Evolutionary conservation across 2,113 vertebrate genomes (phyloP), one percentile per base, ranked within the genome.

Genomic region (Perccottus glenii): DNA sequence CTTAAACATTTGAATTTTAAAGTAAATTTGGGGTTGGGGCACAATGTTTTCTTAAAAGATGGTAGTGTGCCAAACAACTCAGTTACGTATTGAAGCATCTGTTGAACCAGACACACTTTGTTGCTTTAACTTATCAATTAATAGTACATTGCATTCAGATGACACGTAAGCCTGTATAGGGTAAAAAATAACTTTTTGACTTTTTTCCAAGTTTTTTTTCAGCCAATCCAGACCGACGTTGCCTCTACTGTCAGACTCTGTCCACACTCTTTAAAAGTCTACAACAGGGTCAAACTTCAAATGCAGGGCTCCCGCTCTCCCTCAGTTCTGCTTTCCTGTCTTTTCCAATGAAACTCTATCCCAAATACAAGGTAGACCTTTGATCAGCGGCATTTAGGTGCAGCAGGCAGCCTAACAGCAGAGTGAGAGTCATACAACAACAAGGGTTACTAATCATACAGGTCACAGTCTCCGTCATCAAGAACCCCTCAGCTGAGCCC

Each of bases 351-450:
- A 63, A 63, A 55, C 63, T 57, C 32, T n/a, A 35, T 32, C 66
- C 67, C 75, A 74, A 74, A 70, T 36, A 46, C 77, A 64, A 62
- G 67, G 74, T 75, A 43, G 56, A 55, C 27, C 64, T 68, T 67
- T 84, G 70, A 86, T 87, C 76, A 80, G 58, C 49, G 5, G 73
- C 83, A 15, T 77, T 86, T 81, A 82, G 36, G 70, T 51, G 75
- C 19, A 27, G 19, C 19, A 27, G 19, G 1, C 19, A 3, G 1
- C 19, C 19, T 3, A 66, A 57, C 27, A 4, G 53, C 59, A 0
- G 78, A 60, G 73, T 46, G 49, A 50, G 52, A 75, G 82, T 58
- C 75, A 44, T 69, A 60, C 73, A 58, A 74, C 69, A 72, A 73
- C 77, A 45, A 11, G 55, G 64, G 64, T 60, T 52, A 60, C 51